These are phyloP conservation scores for Nannoperca obscura DNA, from an alignment of 2,797 vertebrate genomes.

Conservation along the genomic window DNA sequence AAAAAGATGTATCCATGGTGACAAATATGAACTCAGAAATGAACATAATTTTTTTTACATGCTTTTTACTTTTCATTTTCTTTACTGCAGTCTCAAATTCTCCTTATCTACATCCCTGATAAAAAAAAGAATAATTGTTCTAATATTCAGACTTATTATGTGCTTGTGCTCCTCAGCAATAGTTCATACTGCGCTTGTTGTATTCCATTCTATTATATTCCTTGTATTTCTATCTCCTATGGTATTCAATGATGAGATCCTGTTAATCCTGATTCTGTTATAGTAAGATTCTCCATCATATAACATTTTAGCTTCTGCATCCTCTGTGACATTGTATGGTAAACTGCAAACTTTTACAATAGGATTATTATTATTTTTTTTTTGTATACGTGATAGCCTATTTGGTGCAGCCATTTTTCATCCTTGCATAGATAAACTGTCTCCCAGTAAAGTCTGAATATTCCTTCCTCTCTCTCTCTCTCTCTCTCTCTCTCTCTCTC, in stretches of 20 bases:
- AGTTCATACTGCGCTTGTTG: not conserved
- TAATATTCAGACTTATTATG: slow-evolving; percentile 1
- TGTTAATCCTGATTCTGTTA: slow-evolving; percentile 11
- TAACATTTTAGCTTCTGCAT: slow-evolving; percentile 11
- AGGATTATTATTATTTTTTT: slow-evolving; percentile 29
- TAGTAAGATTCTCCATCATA: not conserved
- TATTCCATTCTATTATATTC: slow-evolving; percentile 8
- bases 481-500: slow-evolving; percentile 46
- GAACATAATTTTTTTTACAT: not conserved
- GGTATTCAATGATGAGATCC: slow-evolving; percentile 10
- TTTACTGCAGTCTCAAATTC: slow-evolving; percentile 16
- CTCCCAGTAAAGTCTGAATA: slow-evolving; percentile 50
- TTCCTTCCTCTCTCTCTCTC: slow-evolving; percentile 38
- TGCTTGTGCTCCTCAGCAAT: not conserved
- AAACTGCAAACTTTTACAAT: slow-evolving; percentile 22
- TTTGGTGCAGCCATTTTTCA: slow-evolving; percentile 74
- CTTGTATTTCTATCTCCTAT: not conserved
- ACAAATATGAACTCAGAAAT: not conserved
- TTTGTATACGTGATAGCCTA: slow-evolving; percentile 32
- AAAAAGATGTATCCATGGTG: not conserved
- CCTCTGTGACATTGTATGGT: not conserved
- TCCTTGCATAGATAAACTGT: slow-evolving; percentile 66
- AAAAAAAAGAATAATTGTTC: slow-evolving; percentile 30
- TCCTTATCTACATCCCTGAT: slow-evolving; percentile 8
- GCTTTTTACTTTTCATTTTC: not conserved